Conservation (phyloP, 1,140 invertebrate species). For the Macrocentrus cingulum region DNA sequence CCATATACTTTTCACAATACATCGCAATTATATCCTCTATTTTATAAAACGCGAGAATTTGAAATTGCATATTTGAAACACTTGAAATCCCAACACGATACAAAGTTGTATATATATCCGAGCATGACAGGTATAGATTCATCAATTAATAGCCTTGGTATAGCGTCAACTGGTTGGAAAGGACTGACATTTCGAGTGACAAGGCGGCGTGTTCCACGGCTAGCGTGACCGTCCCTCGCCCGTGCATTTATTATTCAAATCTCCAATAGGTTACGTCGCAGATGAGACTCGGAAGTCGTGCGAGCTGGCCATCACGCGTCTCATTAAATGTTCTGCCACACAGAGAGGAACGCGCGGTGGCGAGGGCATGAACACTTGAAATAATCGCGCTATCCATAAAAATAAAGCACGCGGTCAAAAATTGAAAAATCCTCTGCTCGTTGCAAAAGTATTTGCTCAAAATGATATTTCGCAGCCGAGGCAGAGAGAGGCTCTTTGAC, state of each 20-base stretch:
- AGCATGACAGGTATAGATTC: slow-evolving; percentile 32
- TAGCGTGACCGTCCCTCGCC: slow-evolving; percentile 53
- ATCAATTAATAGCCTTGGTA: slow-evolving; percentile 54
- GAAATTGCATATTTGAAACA: too few species aligned
- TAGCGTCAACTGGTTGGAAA: slow-evolving; percentile 40
- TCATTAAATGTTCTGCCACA: slow-evolving; percentile 6
- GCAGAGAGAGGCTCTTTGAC: slow-evolving; percentile 44
- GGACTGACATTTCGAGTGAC: slow-evolving; percentile 59
- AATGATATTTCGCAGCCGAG: slow-evolving; percentile 5
- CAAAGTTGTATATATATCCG: background rate
- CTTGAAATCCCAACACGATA: too few species aligned
- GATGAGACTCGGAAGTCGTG: slow-evolving; percentile 48
- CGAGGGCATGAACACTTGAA: too few species aligned
- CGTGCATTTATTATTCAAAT: slow-evolving; percentile 56
- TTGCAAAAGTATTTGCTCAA: background rate
- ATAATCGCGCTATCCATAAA: too few species aligned
- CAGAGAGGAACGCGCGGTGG: too few species aligned
- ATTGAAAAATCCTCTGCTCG: slow-evolving; percentile 23
- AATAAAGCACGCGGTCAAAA: too few species aligned
- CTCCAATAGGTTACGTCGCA: slow-evolving; percentile 52
- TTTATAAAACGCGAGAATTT: too few species aligned
- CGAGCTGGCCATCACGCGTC: slow-evolving; percentile 43
- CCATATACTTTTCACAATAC: too few species aligned
- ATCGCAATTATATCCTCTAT: too few species aligned
- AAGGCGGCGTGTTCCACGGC: slow-evolving; percentile 46